Percentiles rank a stretch among this genome's conserved stretches.
Conservation (phyloP, 1,140 invertebrate genomes). For the Platorchestia sp. region DNA sequence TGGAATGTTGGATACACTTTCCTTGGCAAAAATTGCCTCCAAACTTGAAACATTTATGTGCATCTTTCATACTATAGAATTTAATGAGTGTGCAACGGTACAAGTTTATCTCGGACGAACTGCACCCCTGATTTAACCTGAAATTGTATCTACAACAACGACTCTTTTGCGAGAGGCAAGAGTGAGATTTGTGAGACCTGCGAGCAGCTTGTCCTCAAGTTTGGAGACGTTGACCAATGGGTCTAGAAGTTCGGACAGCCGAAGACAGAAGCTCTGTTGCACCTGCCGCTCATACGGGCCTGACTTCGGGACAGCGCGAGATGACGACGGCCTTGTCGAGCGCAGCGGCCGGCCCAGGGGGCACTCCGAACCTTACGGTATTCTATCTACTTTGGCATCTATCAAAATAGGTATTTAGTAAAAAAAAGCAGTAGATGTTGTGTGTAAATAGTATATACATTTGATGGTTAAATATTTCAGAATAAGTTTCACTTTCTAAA, state of each 20-base stretch:
- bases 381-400: neutral
- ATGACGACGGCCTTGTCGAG: neutral
- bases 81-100: too few relatives aligned
- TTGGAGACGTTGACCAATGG: constrained; percentile 41
- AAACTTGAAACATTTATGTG: too few relatives aligned
- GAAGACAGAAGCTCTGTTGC: constrained; percentile 15
- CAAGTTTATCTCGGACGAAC: too few relatives aligned
- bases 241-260: constrained; percentile 14
- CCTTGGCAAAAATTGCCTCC: too few relatives aligned
- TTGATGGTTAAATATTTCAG: too few relatives aligned
- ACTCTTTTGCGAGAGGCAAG: neutral
- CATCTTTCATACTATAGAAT: too few relatives aligned
- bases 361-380: neutral
- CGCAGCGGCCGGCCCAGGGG: too few relatives aligned
- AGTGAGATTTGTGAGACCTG: neutral
- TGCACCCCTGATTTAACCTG: neutral
- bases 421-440: too few relatives aligned
- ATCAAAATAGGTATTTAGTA: neutral
- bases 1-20: too few relatives aligned
- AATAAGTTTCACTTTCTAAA: neutral
- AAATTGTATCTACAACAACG: neutral
- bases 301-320: neutral
- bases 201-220: neutral
- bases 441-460: too few relatives aligned
- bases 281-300: constrained; percentile 35